Percentiles rank a stretch among this genome's conserved stretches.
These are phyloP conservation scores for Parnassius glacialis DNA, from an alignment of 2,888 invertebrate species.

Conservation along the genomic window DNA sequence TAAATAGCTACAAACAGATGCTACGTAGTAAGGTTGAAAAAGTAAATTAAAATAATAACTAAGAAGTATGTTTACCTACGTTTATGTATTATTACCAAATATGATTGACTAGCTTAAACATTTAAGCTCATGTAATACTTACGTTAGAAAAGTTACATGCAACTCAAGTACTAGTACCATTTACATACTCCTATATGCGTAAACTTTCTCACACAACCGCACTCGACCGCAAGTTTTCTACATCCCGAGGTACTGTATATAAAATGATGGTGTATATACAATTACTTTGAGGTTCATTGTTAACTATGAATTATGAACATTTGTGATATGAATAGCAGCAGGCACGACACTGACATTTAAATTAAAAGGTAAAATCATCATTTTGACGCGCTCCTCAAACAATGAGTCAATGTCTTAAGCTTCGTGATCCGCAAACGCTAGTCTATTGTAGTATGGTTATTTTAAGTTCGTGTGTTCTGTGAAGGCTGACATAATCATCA, in stretches of 20 bases:
- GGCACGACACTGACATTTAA: constrained; percentile 24
- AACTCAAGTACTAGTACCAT: constrained; percentile 1
- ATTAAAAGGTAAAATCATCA: constrained; percentile 20
- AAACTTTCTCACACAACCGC: constrained; percentile 50
- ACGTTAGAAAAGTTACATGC: not conserved
- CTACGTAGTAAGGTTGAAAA: too few relatives aligned
- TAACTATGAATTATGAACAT: constrained; percentile 1
- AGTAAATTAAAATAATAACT: too few relatives aligned
- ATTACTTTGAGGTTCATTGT: constrained; percentile 2
- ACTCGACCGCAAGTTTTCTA: constrained; percentile 42
- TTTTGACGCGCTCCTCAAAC: constrained; percentile 24
- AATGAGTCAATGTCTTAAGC: constrained; percentile 12
- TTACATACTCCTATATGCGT: constrained; percentile 20
- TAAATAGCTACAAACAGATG: too few relatives aligned
- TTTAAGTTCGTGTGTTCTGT: too few relatives aligned
- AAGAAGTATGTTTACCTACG: too few relatives aligned
- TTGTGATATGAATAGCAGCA: not conserved
- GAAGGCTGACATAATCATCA: too few relatives aligned
- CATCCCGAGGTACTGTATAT: constrained; percentile 27
- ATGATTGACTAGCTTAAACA: too few relatives aligned
- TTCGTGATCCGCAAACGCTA: constrained; percentile 15
- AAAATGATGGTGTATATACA: constrained; percentile 10
- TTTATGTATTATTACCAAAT: too few relatives aligned
- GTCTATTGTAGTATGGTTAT: constrained; percentile 1
- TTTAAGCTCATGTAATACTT: not conserved